phyloP scores from a whole-genome alignment of 2,113 vertebrate genomes.

The Pteruthius melanotis region DNA sequence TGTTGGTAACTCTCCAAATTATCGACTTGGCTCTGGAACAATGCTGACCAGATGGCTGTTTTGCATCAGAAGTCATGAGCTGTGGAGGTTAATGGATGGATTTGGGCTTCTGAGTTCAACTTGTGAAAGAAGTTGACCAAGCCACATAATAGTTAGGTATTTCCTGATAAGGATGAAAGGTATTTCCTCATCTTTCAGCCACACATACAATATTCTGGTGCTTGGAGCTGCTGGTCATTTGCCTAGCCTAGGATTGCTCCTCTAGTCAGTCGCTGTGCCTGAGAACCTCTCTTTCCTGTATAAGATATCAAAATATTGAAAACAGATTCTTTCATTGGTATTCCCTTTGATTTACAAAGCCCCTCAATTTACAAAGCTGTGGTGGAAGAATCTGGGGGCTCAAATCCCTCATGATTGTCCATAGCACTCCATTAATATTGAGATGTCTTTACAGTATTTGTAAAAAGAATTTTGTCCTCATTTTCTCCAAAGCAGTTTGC shows the following conservation, averaged over 20 bases:
- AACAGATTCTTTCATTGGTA: not conserved
- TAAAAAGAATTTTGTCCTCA: not conserved
- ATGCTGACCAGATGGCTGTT: constrained; percentile 22
- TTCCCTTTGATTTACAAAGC: not conserved
- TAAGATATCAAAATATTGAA: not conserved
- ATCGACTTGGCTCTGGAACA: not conserved
- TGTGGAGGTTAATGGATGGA: not conserved
- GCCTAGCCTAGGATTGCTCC: not conserved
- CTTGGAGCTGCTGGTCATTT: not conserved
- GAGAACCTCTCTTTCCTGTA: not conserved
- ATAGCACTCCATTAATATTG: not conserved
- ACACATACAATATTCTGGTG: not conserved
- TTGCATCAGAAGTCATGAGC: not conserved
- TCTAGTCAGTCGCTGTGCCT: not conserved
- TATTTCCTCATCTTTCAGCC: not conserved
- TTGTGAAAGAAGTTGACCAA: not conserved
- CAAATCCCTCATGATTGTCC: not conserved
- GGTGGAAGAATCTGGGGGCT: not conserved
- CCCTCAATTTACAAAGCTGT: not conserved
- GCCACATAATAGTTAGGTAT: not conserved
- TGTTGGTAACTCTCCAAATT: constrained; percentile 19
- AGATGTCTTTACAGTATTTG: not conserved
- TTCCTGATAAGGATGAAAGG: not conserved
- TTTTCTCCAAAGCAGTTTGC: not conserved
- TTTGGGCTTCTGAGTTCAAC: not conserved